A percentile compares a stretch with the other conserved stretches of the same genome.
These are phyloP conservation scores for Cantharis rustica DNA, from an alignment of 2,888 invertebrate genomes.

Conservation along the genomic window DNA sequence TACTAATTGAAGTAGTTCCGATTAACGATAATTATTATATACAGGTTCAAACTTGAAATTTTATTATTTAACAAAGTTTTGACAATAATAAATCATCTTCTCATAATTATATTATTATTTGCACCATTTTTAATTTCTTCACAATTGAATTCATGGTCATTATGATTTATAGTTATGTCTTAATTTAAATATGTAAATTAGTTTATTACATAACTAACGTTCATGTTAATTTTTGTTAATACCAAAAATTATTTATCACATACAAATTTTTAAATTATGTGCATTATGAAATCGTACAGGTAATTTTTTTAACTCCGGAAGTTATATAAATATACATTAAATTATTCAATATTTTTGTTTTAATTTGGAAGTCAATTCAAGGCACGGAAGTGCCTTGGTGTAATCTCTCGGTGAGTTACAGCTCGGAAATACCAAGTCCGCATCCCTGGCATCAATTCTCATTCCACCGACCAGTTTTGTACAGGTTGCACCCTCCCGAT, in stretches of 20 bases:
- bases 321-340: neutral
- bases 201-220: neutral
- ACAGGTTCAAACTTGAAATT: neutral
- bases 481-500: neutral
- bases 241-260: neutral
- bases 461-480: neutral
- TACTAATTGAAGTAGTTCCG: neutral
- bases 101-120: neutral
- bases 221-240: neutral
- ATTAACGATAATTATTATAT: neutral
- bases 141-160: slow-evolving; percentile 1
- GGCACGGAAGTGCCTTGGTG: neutral
- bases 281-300: neutral
- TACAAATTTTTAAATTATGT: neutral
- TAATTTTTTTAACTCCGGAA: neutral
- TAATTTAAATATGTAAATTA: slow-evolving; percentile 4
- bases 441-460: neutral
- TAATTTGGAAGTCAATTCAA: neutral
- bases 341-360: neutral
- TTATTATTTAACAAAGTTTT: neutral
- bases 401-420: neutral
- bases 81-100: neutral
- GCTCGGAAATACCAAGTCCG: neutral
- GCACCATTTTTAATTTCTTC: neutral
- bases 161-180: slow-evolving; percentile 1